Conservation (phyloP, 35 echinoderm and acorn worm genomes). For the Apostichopus parvimensis region DNA sequence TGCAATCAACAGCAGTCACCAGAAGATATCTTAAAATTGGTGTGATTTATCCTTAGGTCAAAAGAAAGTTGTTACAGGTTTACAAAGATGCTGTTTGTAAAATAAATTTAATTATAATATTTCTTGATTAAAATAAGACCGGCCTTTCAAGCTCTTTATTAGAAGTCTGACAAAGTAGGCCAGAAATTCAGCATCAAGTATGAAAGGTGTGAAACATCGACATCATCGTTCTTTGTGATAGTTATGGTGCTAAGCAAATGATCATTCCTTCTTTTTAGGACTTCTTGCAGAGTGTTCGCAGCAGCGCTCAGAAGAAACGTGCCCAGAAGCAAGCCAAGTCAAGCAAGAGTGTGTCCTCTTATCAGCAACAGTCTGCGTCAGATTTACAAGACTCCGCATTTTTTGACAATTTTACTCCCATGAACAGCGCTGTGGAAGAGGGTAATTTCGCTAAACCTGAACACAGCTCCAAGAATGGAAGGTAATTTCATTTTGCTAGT, state of each 20-base stretch:
- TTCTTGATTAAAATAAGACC: too few relatives aligned
- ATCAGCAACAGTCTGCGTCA: background rate
- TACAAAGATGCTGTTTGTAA: too few relatives aligned
- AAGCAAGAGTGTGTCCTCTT: conserved; percentile 4
- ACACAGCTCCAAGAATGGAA: background rate
- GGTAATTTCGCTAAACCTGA: background rate
- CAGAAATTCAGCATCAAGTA: too few relatives aligned
- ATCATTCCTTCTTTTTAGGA: background rate
- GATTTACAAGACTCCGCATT: conserved; percentile 30
- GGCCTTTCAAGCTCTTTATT: too few relatives aligned
- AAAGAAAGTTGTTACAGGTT: too few relatives aligned
- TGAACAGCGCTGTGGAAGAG: conserved; percentile 46
- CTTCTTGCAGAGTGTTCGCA: conserved; percentile 71
- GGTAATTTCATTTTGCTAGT: conserved; percentile 15
- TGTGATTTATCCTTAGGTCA: too few relatives aligned
- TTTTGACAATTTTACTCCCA: conserved; percentile 32
- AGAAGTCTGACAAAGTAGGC: too few relatives aligned
- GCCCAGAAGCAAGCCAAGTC: conserved; percentile 74
- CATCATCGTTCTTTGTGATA: too few relatives aligned
- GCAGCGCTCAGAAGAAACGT: conserved; percentile 83
- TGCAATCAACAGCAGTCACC: too few relatives aligned
- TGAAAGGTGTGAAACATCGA: too few relatives aligned
- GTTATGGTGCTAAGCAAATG: background rate
- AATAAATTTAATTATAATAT: too few relatives aligned
- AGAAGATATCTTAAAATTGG: too few relatives aligned